These are phyloP conservation scores for Pangasius mekongensis DNA, from an alignment of 2,797 vertebrate species.

Conservation along the genomic window DNA sequence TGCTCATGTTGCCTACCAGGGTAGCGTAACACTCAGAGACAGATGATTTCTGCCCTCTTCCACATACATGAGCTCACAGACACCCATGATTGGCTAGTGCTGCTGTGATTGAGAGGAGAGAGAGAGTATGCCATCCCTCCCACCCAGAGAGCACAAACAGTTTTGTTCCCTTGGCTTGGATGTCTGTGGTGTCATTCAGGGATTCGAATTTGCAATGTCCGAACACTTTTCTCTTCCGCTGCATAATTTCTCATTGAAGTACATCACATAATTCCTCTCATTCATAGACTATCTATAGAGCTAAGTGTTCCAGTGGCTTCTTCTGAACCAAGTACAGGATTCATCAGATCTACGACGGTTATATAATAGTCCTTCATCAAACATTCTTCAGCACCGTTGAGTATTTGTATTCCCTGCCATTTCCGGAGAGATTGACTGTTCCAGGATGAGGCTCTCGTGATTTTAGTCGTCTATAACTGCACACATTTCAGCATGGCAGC, in stretches of 20 bases:
- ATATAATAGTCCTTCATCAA: slow-evolving; percentile 18
- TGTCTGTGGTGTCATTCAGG: background rate
- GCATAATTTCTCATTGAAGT: background rate
- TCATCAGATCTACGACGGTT: background rate
- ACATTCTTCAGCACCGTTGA: slow-evolving; percentile 16
- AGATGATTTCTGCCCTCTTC: background rate
- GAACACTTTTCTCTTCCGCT: background rate
- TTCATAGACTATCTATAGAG: background rate
- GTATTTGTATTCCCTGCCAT: slow-evolving; percentile 54
- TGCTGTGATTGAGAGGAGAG: background rate
- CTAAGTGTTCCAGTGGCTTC: slow-evolving; percentile 7
- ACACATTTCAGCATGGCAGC: slow-evolving; percentile 7
- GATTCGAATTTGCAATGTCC: background rate
- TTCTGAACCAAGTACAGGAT: background rate
- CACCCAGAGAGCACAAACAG: too few relatives aligned
- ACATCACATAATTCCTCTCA: background rate
- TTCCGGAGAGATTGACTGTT: slow-evolving; percentile 26
- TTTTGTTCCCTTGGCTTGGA: background rate
- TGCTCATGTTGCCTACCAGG: background rate
- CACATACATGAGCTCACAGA: background rate
- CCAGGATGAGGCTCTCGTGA: slow-evolving; percentile 15
- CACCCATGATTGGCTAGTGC: background rate
- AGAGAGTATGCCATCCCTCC: background rate
- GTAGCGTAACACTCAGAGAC: background rate
- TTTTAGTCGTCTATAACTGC: background rate